Base-by-base conservation (phyloP, 2,797 vertebrate species). In the Setipinna tenuifilis region DNA sequence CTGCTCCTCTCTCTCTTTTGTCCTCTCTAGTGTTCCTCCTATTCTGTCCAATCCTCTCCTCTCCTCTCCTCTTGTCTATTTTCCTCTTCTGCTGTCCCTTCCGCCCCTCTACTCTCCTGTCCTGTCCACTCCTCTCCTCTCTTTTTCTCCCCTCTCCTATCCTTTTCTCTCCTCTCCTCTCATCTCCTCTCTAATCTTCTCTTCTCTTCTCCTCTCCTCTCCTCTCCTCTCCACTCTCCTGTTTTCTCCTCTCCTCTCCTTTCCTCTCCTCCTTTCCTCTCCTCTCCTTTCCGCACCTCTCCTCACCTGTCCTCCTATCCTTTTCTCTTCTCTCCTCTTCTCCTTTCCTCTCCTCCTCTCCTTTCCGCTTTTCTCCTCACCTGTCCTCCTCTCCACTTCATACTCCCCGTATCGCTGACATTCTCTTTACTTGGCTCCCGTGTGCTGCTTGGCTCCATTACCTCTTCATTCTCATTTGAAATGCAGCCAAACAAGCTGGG, bases 391-490 rank as follows among this genome's bases (percentile, higher is more conserved):
- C 21, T 23, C n/a, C 21, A 3, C 21, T 68, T 23, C 25, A 12
- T 93, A 94, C 62, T 65, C 62, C 62, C 25, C 93, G 87, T 90
- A 87, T 90, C 94, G 93, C 90, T 89, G 92, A 93, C 83, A 92
- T 91, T 54, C 7, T 54, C 90, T 94, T 54, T 14, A 54, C 50
- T 54, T 54, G 50, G 23, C 25, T 28, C 12, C 11, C 31, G 10
- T 31, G 23, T 68, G 62, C n/a, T 68, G 23, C 62, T 68, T 23
- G 62, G 62, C 62, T 68, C 62, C 62, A 28, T 68, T 31, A 68
- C 62, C 62, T 68, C n/a, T 68, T 31, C 62, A 68, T 68, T 68
- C 25, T 68, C 10, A 28, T 31, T 68, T 68, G 25, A 31, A 23
- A 14, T 68, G 62, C 62, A 31, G 62, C 62, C 23, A 68, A 68